Percentiles rank a stretch among this genome's conserved stretches.
These are phyloP conservation scores for Poeciliopsis retropinna DNA, from an alignment of 2,113 vertebrate species.

Conservation along the genomic window DNA sequence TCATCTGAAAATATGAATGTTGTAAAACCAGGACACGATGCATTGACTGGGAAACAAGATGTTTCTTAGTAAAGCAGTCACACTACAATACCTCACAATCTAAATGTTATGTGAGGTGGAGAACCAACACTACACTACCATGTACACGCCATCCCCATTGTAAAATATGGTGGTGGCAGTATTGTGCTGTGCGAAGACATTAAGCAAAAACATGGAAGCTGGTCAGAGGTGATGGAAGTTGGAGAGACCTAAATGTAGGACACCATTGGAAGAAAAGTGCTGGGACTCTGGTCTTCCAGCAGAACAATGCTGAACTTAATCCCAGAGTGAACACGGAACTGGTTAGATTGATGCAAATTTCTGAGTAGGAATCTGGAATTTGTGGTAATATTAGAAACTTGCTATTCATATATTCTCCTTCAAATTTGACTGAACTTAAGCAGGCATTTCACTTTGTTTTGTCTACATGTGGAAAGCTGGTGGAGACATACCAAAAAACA, in stretches of 20 bases:
- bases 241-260: too few species aligned
- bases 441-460: too few species aligned
- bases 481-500: too few species aligned
- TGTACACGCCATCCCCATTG: background rate
- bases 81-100: too few species aligned
- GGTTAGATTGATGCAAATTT: background rate
- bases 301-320: too few species aligned
- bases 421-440: background rate
- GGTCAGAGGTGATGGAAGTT: too few species aligned
- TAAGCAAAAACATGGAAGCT: too few species aligned
- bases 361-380: background rate
- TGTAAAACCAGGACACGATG: background rate
- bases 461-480: too few species aligned
- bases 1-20: background rate
- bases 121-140: background rate
- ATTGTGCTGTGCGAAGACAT: background rate
- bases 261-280: background rate
- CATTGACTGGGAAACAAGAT: too few species aligned
- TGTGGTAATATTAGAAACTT: background rate
- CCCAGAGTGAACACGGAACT: background rate
- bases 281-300: background rate
- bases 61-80: background rate
- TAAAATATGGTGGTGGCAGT: background rate
- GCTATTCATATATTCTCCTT: background rate
- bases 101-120: background rate